These are phyloP conservation scores for Eilema sororculum DNA, from an alignment of 2,888 invertebrate species.

Conservation along the genomic window DNA sequence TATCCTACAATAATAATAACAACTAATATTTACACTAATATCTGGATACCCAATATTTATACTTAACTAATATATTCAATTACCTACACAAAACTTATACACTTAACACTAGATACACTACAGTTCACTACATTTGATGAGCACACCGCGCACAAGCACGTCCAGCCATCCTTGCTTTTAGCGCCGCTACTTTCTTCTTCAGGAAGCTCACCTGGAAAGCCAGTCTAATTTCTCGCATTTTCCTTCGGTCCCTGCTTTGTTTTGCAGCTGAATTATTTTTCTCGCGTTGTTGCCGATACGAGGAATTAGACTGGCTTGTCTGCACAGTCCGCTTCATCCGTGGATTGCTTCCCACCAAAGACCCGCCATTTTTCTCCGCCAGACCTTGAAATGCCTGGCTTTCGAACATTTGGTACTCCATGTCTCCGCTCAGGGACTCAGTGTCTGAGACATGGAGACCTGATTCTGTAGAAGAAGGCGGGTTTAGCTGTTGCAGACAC, in stretches of 20 bases:
- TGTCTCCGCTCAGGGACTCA: neutral
- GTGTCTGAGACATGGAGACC: neutral
- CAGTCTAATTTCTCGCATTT: constrained; percentile 96
- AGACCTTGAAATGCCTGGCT: neutral
- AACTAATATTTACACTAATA: neutral
- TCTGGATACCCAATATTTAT: too few species aligned
- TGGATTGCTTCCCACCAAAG: neutral
- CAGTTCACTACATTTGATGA: too few species aligned
- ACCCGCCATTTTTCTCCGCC: neutral
- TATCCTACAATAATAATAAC: neutral
- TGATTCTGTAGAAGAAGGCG: neutral
- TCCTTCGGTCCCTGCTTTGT: constrained; percentile 94
- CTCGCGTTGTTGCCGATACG: constrained; percentile 93
- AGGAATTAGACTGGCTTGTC: constrained; percentile 86
- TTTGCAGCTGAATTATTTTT: constrained; percentile 91
- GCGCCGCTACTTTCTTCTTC: neutral
- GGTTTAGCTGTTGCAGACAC: neutral
- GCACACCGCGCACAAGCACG: too few species aligned
- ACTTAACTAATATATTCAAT: too few species aligned
- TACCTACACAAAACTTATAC: too few species aligned
- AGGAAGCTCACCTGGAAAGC: neutral
- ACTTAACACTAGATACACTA: too few species aligned
- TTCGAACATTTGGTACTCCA: neutral
- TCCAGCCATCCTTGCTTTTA: neutral
- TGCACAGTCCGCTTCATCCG: constrained; percentile 90